Conservation (phyloP, 2,113 vertebrate species). For the Vireo altiloquus region DNA sequence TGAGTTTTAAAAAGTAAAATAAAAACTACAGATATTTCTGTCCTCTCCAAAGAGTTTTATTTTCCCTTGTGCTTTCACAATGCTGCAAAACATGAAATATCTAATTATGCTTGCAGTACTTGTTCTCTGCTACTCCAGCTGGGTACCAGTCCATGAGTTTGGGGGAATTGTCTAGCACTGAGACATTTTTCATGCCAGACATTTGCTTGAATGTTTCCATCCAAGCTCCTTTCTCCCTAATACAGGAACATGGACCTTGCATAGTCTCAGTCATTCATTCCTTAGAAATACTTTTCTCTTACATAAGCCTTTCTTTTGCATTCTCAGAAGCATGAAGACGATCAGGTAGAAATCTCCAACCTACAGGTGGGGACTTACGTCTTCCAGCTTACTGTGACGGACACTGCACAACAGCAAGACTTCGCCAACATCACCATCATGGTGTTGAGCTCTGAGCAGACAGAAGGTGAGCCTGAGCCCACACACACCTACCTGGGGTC, state of each 20-base stretch:
- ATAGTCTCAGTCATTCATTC: background rate
- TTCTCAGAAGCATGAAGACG: slow-evolving; percentile 69
- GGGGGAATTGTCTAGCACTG: background rate
- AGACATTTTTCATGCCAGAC: background rate
- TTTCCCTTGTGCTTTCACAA: background rate
- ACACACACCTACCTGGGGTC: background rate
- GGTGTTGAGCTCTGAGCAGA: slow-evolving; percentile 86
- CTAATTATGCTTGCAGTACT: background rate
- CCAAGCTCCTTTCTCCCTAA: background rate
- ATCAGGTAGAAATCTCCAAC: slow-evolving; percentile 81
- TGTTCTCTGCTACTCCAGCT: background rate
- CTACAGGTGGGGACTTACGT: slow-evolving; percentile 82
- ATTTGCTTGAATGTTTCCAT: background rate
- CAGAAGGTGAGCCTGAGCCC: slow-evolving; percentile 79
- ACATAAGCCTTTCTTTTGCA: background rate
- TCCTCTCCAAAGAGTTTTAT: background rate
- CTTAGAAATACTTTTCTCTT: background rate
- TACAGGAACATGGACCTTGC: background rate
- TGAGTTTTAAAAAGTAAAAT: background rate
- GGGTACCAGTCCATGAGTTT: background rate
- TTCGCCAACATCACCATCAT: slow-evolving; percentile 78
- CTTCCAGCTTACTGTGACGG: slow-evolving; percentile 82
- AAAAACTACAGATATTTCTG: background rate
- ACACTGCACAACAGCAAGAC: slow-evolving; percentile 71
- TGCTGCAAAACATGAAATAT: background rate